A percentile compares a stretch with the other conserved stretches of the same genome.
Evolutionary conservation across 1,140 invertebrate species (phyloP).

Genomic region (Thaumetopoea pityocampa): DNA sequence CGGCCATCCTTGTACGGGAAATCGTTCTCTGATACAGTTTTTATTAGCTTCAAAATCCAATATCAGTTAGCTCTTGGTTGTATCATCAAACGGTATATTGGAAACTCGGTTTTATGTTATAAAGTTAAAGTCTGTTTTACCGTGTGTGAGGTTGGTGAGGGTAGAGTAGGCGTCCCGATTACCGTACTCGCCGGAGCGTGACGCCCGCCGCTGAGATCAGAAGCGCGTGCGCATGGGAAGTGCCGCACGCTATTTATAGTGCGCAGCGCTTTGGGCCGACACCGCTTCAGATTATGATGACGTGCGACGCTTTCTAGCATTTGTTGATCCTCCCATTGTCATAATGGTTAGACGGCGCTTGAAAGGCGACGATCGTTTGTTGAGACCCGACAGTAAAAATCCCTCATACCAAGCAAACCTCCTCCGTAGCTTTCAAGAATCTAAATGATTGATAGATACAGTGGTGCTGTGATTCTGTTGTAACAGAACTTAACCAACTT

Average conservation of each 20-base stretch:
- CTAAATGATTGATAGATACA: no score
- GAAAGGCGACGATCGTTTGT: no score
- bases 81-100: no score
- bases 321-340: no score
- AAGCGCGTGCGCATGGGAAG: conserved; percentile 20
- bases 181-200: conserved; percentile 44
- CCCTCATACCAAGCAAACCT: no score
- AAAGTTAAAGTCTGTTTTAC: background rate
- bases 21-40: conserved; percentile 7
- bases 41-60: conserved; percentile 12
- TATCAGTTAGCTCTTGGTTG: background rate
- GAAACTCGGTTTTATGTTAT: background rate
- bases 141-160: conserved; percentile 11
- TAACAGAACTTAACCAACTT: no score
- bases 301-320: conserved; percentile 8
- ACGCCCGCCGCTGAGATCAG: conserved; percentile 60
- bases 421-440: no score
- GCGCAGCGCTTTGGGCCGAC: conserved; percentile 8
- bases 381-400: no score
- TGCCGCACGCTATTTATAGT: conserved; percentile 41
- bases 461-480: no score
- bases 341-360: no score
- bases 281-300: conserved; percentile 6
- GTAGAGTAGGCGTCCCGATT: conserved; percentile 49
- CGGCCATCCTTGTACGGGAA: conserved; percentile 18